phyloP scores from a whole-genome alignment of 1,140 invertebrate species.

The Drosophila paulistorum region DNA sequence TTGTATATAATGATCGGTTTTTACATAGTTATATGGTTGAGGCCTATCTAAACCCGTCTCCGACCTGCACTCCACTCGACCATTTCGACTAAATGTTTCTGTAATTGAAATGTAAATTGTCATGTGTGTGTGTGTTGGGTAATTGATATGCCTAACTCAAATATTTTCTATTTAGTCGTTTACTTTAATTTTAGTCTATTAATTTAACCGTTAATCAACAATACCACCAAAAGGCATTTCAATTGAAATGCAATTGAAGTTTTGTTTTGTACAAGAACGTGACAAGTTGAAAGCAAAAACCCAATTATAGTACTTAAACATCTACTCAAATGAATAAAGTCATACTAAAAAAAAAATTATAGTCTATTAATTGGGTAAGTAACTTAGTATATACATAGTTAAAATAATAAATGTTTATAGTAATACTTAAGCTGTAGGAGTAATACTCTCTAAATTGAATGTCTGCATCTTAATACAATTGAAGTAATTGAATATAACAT shows the following conservation, averaged over 20 bases:
- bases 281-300: neutral
- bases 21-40: constrained; percentile 32
- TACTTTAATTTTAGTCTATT: constrained; percentile 46
- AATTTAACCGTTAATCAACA: constrained; percentile 32
- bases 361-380: no score
- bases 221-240: neutral
- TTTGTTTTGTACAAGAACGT: neutral
- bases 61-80: constrained; percentile 19
- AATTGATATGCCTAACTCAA: constrained; percentile 49
- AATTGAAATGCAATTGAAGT: constrained; percentile 13
- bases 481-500: no score
- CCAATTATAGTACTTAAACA: neutral
- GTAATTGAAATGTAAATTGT: constrained; percentile 78
- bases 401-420: no score
- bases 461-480: no score
- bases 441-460: no score
- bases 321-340: neutral
- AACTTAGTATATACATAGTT: no score
- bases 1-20: constrained; percentile 73
- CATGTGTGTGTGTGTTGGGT: constrained; percentile 20
- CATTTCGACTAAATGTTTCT: constrained; percentile 49
- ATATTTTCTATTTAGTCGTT: constrained; percentile 43
- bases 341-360: neutral
- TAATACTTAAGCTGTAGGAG: no score
- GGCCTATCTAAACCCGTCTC: neutral